These are phyloP conservation scores for Aphelinus atriplicis DNA, from an alignment of 1,140 invertebrate genomes.

Conservation along the genomic window DNA sequence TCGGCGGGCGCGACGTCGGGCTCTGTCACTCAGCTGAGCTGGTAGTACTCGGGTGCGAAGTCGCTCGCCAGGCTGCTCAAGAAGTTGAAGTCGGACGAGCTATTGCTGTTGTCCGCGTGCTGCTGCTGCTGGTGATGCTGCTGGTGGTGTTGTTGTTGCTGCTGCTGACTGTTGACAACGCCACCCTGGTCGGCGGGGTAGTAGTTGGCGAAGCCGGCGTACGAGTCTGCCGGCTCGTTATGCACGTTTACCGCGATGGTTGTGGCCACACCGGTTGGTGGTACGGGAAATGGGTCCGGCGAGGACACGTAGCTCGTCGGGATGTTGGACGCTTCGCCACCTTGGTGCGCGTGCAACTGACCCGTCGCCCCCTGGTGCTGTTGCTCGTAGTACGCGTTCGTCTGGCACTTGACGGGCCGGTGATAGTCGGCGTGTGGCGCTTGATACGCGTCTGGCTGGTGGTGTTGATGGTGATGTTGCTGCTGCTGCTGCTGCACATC, in stretches of 20 bases:
- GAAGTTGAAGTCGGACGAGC: slow-evolving; percentile 91
- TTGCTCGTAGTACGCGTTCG: slow-evolving; percentile 61
- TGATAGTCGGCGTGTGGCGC: slow-evolving; percentile 43
- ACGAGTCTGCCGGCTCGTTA: slow-evolving; percentile 53
- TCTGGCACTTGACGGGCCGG: slow-evolving; percentile 21
- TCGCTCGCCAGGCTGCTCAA: slow-evolving; percentile 90
- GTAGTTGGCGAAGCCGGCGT: slow-evolving; percentile 76
- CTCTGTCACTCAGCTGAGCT: slow-evolving; percentile 71
- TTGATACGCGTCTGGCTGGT: slow-evolving; percentile 45
- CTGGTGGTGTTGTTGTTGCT: slow-evolving; percentile 66
- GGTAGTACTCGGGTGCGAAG: slow-evolving; percentile 91
- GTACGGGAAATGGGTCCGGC: slow-evolving; percentile 62
- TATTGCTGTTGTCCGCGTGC: slow-evolving; percentile 84
- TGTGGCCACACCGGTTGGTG: slow-evolving; percentile 68
- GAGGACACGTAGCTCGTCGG: slow-evolving; percentile 64
- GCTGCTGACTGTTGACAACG: slow-evolving; percentile 67
- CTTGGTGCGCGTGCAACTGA: slow-evolving; percentile 63
- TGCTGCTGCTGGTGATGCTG: slow-evolving; percentile 74
- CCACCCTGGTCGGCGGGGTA: slow-evolving; percentile 64
- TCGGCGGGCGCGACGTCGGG: slow-evolving; percentile 46
- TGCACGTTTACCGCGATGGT: slow-evolving; percentile 64
- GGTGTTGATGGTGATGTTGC: slow-evolving; percentile 35
- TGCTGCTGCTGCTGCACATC: slow-evolving; percentile 25
- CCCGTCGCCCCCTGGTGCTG: slow-evolving; percentile 10
- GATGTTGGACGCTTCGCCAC: slow-evolving; percentile 65